These are phyloP conservation scores for Geodia barretti DNA, from an alignment of 37 sponge, comb jelly and placozoan species.

Conservation along the genomic window DNA sequence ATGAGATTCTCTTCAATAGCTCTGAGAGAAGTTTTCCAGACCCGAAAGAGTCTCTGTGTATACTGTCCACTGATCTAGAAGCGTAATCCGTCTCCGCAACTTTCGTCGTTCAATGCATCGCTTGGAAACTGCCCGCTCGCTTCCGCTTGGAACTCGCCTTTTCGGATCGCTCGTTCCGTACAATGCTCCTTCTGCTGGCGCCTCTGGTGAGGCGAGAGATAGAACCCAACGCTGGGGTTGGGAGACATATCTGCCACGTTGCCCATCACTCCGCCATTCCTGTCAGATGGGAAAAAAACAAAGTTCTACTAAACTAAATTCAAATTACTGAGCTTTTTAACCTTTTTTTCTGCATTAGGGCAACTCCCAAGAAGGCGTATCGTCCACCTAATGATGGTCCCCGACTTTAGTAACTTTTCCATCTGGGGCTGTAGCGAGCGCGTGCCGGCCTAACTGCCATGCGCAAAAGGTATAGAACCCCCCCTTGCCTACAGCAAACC, in stretches of 20 bases:
- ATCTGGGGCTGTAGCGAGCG: too few species aligned
- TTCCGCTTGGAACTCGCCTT: slow-evolving; percentile 57
- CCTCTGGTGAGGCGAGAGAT: slow-evolving; percentile 58
- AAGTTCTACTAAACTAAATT: too few species aligned
- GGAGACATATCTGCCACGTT: slow-evolving; percentile 79
- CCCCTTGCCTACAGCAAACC: too few species aligned
- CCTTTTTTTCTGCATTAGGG: slow-evolving; percentile 90
- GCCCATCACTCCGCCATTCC: too few species aligned
- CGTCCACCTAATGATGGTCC: slow-evolving; percentile 87
- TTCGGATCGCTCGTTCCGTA: slow-evolving; percentile 84
- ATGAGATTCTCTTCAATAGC: slow-evolving; percentile 16
- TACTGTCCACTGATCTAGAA: slow-evolving; percentile 37
- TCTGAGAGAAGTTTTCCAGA: slow-evolving; percentile 1
- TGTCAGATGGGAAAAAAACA: too few species aligned
- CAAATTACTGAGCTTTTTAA: too few species aligned
- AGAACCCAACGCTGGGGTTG: slow-evolving; percentile 82
- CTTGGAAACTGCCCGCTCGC: slow-evolving; percentile 55
- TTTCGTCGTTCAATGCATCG: slow-evolving; percentile 32
- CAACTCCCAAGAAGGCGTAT: slow-evolving; percentile 92
- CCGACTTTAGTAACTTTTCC: slow-evolving; percentile 37
- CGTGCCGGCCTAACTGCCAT: too few species aligned
- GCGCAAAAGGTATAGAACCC: too few species aligned
- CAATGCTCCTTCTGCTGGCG: slow-evolving; percentile 59
- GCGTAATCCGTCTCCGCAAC: slow-evolving; percentile 74
- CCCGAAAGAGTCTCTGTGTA: slow-evolving; percentile 69